Evolutionary conservation across 2,888 invertebrate species (phyloP).

Genomic region (Yponomeuta malinellus): DNA sequence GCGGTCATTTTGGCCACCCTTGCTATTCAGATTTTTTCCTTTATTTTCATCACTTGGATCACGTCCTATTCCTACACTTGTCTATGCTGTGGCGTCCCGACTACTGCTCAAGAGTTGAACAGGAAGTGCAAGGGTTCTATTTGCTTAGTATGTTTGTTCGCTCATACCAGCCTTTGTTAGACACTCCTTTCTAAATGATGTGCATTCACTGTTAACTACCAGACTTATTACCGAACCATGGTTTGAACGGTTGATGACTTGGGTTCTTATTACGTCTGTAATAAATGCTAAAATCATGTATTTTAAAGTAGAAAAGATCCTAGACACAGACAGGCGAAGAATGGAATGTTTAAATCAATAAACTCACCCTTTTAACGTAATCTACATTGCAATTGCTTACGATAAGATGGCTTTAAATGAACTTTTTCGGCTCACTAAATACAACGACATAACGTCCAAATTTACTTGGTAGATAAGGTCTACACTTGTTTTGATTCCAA

Average conservation of each 20-base stretch:
- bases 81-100: neutral
- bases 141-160: conserved; percentile 1
- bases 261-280: neutral
- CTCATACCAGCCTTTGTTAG: neutral
- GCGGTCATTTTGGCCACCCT: too few relatives aligned
- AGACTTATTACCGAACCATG: neutral
- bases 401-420: too few relatives aligned
- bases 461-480: too few relatives aligned
- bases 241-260: neutral
- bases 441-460: too few relatives aligned
- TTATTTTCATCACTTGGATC: neutral
- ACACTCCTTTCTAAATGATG: neutral
- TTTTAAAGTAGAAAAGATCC: neutral
- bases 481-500: too few relatives aligned
- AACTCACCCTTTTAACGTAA: neutral
- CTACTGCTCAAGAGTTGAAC: conserved; percentile 3
- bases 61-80: neutral
- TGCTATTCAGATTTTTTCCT: neutral
- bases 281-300: neutral
- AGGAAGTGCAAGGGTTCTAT: conserved; percentile 11
- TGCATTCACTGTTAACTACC: neutral
- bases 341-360: neutral
- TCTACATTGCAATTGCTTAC: too few relatives aligned
- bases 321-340: neutral
- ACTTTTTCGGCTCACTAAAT: too few relatives aligned